Conservation (phyloP, 1,140 invertebrate genomes). For the Sarcophaga bullata region DNA sequence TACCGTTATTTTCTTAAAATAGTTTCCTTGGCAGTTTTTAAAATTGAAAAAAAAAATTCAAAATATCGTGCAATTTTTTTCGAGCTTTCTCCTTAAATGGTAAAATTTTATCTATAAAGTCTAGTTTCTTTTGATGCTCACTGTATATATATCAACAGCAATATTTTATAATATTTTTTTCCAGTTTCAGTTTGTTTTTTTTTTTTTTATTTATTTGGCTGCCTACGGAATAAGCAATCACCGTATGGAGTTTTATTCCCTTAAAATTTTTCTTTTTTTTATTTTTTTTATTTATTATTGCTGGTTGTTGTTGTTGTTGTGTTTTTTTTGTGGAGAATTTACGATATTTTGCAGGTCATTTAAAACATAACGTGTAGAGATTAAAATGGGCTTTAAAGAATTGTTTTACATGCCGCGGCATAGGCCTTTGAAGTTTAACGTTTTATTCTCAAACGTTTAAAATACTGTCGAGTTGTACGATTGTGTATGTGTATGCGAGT, state of each 20-base stretch:
- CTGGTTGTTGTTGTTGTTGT: not conserved
- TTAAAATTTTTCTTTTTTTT: not conserved
- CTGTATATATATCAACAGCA: too few relatives aligned
- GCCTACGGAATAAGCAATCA: not conserved
- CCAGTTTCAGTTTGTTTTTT: too few relatives aligned
- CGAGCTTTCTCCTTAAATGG: too few relatives aligned
- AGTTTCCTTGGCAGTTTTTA: too few relatives aligned
- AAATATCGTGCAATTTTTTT: too few relatives aligned
- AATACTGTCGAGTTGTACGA: not conserved
- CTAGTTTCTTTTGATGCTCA: too few relatives aligned
- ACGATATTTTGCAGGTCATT: constrained; percentile 41
- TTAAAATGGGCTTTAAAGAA: constrained; percentile 40
- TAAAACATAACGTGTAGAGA: constrained; percentile 41
- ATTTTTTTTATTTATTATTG: too few relatives aligned
- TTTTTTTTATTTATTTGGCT: too few relatives aligned
- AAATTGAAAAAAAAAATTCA: too few relatives aligned
- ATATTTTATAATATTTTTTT: too few relatives aligned
- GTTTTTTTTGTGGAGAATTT: constrained; percentile 6
- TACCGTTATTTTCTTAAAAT: too few relatives aligned
- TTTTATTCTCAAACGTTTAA: constrained; percentile 6
- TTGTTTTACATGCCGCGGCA: constrained; percentile 36
- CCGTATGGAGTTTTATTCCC: not conserved
- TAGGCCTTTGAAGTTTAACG: not conserved
- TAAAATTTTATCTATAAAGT: too few relatives aligned
- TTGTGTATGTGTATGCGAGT: not conserved